These are phyloP conservation scores for Agapostemon virescens DNA, from an alignment of 2,888 invertebrate genomes.

Conservation along the genomic window DNA sequence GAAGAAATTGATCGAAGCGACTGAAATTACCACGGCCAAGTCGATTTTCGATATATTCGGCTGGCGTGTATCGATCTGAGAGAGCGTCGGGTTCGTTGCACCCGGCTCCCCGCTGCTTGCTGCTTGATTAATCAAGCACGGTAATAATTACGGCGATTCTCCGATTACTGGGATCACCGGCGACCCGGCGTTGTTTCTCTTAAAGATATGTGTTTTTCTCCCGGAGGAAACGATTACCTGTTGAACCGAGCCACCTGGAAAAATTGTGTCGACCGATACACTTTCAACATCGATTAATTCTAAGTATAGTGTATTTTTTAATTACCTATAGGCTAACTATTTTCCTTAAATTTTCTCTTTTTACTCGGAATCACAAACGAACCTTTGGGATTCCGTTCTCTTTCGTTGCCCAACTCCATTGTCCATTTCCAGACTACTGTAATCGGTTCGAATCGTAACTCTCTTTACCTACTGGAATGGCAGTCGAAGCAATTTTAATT, in stretches of 20 bases:
- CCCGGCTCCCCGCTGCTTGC: not conserved
- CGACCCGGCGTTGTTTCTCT: not conserved
- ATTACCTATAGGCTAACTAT: too few species aligned
- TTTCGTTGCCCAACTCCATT: too few species aligned
- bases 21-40: slow-evolving; percentile 10
- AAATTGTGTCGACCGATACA: not conserved
- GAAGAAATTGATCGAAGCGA: slow-evolving; percentile 33
- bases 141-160: slow-evolving; percentile 20
- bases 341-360: too few species aligned
- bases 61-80: not conserved
- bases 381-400: too few species aligned
- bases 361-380: too few species aligned
- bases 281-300: not conserved
- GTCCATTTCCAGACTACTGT: too few species aligned
- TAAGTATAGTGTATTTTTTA: too few species aligned
- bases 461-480: too few species aligned
- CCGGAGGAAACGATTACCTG: not conserved
- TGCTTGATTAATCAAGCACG: slow-evolving; percentile 20
- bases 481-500: too few species aligned
- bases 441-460: too few species aligned
- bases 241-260: not conserved
- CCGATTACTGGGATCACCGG: not conserved
- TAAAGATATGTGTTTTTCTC: not conserved
- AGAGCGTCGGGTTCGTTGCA: slow-evolving; percentile 8
- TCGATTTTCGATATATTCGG: slow-evolving; percentile 33